Conservation (phyloP, 2,797 vertebrate species). For the Typhlichthys eigenmanni region DNA sequence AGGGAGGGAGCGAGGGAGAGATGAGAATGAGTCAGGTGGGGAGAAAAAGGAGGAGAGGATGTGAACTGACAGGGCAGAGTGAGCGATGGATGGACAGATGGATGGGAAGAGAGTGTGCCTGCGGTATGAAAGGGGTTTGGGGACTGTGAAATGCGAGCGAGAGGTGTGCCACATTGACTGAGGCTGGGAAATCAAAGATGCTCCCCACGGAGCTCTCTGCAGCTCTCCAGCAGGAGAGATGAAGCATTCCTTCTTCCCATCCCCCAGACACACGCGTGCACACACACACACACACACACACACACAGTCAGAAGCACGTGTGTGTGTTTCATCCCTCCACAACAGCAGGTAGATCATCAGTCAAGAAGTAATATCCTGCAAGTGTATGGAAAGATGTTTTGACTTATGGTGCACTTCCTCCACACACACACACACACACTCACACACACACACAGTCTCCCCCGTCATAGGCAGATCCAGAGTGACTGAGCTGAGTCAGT, state of each 20-base stretch:
- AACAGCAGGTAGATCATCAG: slow-evolving; percentile 24
- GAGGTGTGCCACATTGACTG: slow-evolving; percentile 2
- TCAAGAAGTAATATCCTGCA: slow-evolving; percentile 23
- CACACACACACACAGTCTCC: slow-evolving; percentile 18
- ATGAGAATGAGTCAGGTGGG: neutral
- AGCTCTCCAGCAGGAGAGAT: slow-evolving; percentile 25
- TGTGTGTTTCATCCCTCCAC: neutral
- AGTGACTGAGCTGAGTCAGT: slow-evolving; percentile 17
- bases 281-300: slow-evolving; percentile 2
- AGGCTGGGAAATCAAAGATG: slow-evolving; percentile 16
- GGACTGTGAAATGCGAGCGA: neutral
- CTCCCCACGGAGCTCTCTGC: slow-evolving; percentile 24
- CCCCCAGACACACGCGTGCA: neutral
- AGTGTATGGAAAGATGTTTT: slow-evolving; percentile 41
- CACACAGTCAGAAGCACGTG: slow-evolving; percentile 11
- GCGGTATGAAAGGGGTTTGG: slow-evolving; percentile 1
- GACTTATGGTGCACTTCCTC: slow-evolving; percentile 35
- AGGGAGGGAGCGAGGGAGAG: neutral
- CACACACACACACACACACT: slow-evolving; percentile 33
- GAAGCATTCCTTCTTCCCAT: neutral
- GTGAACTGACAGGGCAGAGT: neutral
- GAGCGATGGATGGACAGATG: neutral
- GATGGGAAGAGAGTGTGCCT: slow-evolving; percentile 10
- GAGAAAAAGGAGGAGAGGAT: neutral
- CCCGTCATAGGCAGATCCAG: slow-evolving; percentile 19